A percentile compares a stretch with the other conserved stretches of the same genome.
phyloP scores from a whole-genome alignment of 2,888 invertebrate species.

The Eupithecia subumbrata region DNA sequence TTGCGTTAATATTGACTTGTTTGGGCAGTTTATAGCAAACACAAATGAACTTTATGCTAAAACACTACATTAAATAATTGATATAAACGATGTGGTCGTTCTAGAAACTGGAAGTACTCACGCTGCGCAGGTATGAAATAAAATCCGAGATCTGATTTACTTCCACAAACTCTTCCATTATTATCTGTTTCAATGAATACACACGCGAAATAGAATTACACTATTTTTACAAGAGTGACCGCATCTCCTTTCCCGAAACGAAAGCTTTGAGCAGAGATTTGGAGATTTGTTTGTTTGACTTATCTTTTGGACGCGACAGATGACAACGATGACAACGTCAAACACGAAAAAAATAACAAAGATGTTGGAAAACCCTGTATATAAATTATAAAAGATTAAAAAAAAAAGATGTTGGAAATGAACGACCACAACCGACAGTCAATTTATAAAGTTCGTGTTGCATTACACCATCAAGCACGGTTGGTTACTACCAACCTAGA shows the following conservation, averaged over 20 bases:
- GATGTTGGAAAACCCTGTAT: no score
- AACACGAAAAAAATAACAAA: neutral
- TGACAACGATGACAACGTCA: conserved; percentile 1
- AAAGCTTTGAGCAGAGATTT: no score
- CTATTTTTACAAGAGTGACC: conserved; percentile 32
- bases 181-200: conserved; percentile 31
- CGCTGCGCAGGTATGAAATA: conserved; percentile 90
- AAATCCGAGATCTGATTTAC: conserved; percentile 90
- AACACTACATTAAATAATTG: neutral
- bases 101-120: conserved; percentile 78
- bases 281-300: neutral
- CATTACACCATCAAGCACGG: no score
- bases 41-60: neutral
- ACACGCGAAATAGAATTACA: conserved; percentile 24
- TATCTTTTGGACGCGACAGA: neutral
- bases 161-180: conserved; percentile 86
- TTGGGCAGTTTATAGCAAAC: neutral
- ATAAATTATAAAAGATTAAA: no score
- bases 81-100: neutral
- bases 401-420: no score
- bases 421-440: no score
- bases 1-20: neutral
- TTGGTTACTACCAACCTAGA: no score
- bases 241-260: conserved; percentile 11
- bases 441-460: no score